Evolutionary conservation across 2,113 vertebrate species (phyloP).

Genomic region (Elaphurus davidianus): DNA sequence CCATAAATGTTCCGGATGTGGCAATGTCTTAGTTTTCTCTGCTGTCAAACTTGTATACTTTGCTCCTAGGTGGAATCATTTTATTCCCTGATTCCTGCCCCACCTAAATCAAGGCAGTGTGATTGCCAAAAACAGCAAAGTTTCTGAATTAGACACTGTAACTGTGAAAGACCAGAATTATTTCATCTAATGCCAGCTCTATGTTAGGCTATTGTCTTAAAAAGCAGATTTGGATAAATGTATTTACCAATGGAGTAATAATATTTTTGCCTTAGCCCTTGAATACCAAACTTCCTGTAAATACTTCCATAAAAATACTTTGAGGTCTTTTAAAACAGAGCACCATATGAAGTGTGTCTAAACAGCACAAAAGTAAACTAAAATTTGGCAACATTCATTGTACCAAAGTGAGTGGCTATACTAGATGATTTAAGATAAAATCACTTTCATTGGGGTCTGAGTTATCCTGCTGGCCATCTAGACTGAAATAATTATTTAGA

Average conservation of each 20-base stretch:
- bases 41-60: constrained; percentile 7
- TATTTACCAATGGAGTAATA: not conserved
- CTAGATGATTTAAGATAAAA: constrained; percentile 52
- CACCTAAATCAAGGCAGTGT: constrained; percentile 26
- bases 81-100: constrained; percentile 37
- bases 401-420: constrained; percentile 32
- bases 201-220: not conserved
- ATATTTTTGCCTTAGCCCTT: constrained; percentile 39
- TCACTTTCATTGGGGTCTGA: constrained; percentile 1
- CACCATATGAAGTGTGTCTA: constrained; percentile 65
- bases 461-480: constrained; percentile 52
- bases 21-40: constrained; percentile 41
- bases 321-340: constrained; percentile 54
- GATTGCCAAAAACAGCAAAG: not conserved
- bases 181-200: not conserved
- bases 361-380: constrained; percentile 62
- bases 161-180: not conserved
- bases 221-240: not conserved
- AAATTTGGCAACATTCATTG: constrained; percentile 44
- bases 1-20: constrained; percentile 47
- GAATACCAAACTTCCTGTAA: constrained; percentile 57
- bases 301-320: constrained; percentile 60
- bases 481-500: constrained; percentile 50
- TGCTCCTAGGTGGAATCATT: constrained; percentile 2
- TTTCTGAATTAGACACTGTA: not conserved